phyloP scores from a whole-genome alignment of 2,888 invertebrate species.

The Therioaphis trifolii region DNA sequence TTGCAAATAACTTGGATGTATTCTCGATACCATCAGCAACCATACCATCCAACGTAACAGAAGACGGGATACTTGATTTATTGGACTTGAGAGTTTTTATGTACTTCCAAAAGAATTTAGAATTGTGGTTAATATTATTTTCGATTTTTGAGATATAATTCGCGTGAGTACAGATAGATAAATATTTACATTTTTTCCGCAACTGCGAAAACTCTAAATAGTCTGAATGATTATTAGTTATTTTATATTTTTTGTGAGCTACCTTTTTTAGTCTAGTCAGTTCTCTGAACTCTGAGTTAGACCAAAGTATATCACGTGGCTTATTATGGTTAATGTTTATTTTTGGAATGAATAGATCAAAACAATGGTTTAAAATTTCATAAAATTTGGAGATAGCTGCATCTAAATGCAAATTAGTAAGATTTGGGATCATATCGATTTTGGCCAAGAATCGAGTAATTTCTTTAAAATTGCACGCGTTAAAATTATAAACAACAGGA shows the following conservation, averaged over 20 bases:
- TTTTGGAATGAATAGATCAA: background rate
- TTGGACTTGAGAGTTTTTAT: slow-evolving; percentile 22
- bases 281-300: background rate
- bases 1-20: slow-evolving; percentile 1
- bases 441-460: background rate
- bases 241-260: slow-evolving; percentile 23
- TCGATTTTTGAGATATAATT: slow-evolving; percentile 9
- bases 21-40: slow-evolving; percentile 18
- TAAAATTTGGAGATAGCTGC: background rate
- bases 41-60: background rate
- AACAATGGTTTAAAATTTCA: slow-evolving; percentile 23
- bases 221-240: background rate
- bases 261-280: slow-evolving; percentile 13
- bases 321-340: slow-evolving; percentile 15
- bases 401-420: background rate
- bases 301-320: background rate
- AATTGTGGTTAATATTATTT: slow-evolving; percentile 21
- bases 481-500: background rate
- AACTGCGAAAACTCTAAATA: slow-evolving; percentile 7
- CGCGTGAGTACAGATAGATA: background rate
- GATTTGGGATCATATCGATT: background rate
- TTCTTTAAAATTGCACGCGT: background rate
- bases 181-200: background rate
- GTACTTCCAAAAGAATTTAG: slow-evolving; percentile 2
- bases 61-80: slow-evolving; percentile 29